phyloP scores from a whole-genome alignment of 1,140 invertebrate species.

The Zophobas atratus region DNA sequence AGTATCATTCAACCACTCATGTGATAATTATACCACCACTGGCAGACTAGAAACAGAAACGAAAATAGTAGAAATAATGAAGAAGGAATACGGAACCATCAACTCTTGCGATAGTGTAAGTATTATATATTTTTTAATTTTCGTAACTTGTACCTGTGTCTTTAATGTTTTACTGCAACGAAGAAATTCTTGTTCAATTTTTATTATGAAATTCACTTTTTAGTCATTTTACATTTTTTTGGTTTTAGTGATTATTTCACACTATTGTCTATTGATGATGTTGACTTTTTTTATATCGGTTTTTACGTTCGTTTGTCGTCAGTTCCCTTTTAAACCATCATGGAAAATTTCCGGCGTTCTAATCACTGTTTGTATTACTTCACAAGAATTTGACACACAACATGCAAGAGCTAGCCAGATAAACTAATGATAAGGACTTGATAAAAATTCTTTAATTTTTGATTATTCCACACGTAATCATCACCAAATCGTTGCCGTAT shows the following conservation, averaged over 20 bases:
- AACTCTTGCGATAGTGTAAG: constrained; percentile 21
- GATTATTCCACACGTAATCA: too few relatives aligned
- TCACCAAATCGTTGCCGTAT: too few relatives aligned
- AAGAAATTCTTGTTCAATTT: background rate
- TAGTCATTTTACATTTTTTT: too few relatives aligned
- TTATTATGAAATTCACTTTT: background rate
- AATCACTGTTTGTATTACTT: constrained; percentile 12
- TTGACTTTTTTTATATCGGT: too few relatives aligned
- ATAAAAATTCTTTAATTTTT: constrained; percentile 25
- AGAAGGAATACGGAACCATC: constrained; percentile 33
- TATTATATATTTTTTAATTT: constrained; percentile 20
- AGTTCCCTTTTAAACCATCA: background rate
- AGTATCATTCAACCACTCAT: constrained; percentile 13
- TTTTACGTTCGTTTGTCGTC: background rate
- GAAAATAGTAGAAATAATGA: background rate
- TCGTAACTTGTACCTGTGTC: background rate
- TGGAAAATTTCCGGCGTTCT: constrained; percentile 15
- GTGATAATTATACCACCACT: constrained; percentile 17
- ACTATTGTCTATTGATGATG: too few relatives aligned
- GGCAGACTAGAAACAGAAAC: background rate
- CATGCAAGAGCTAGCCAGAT: constrained; percentile 16
- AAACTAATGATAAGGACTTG: background rate
- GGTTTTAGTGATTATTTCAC: too few relatives aligned
- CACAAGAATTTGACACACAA: constrained; percentile 25
- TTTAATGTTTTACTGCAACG: background rate